phyloP scores from a whole-genome alignment of 92 coral and sea anemone species.

The Phenganax marumi region DNA sequence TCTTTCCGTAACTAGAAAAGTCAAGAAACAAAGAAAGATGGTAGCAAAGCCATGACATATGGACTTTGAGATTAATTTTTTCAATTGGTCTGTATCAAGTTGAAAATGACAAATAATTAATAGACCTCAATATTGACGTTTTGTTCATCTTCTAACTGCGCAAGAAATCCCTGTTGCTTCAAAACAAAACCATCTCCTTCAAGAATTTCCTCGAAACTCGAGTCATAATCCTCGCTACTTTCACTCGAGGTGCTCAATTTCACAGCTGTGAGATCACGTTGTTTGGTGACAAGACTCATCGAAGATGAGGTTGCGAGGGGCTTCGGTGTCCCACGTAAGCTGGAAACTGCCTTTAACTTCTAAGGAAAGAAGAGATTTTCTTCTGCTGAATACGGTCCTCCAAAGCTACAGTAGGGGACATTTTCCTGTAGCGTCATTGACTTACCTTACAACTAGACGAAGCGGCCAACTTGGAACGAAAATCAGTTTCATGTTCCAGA shows the following conservation, averaged over 20 bases:
- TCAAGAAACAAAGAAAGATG: neutral
- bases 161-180: conserved; percentile 62
- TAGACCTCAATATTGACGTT: conserved; percentile 78
- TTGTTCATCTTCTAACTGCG: conserved; percentile 81
- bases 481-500: conserved; percentile 56
- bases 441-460: conserved; percentile 28
- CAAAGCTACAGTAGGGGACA: conserved; percentile 8
- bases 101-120: too few relatives aligned
- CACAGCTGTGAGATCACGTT: conserved; percentile 59
- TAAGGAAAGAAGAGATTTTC: neutral
- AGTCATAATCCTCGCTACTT: conserved; percentile 72
- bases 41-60: neutral
- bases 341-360: conserved; percentile 62
- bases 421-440: conserved; percentile 26
- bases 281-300: conserved; percentile 50
- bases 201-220: conserved; percentile 26
- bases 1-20: conserved; percentile 21
- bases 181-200: conserved; percentile 65
- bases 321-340: conserved; percentile 77
- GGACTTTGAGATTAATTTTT: neutral
- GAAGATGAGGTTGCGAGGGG: conserved; percentile 84
- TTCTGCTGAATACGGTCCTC: conserved; percentile 10
- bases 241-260: conserved; percentile 72
- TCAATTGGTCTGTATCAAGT: neutral
- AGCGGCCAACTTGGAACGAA: conserved; percentile 29